These are phyloP conservation scores for Dione vanillae DNA, from an alignment of 2,888 invertebrate species.

Conservation along the genomic window DNA sequence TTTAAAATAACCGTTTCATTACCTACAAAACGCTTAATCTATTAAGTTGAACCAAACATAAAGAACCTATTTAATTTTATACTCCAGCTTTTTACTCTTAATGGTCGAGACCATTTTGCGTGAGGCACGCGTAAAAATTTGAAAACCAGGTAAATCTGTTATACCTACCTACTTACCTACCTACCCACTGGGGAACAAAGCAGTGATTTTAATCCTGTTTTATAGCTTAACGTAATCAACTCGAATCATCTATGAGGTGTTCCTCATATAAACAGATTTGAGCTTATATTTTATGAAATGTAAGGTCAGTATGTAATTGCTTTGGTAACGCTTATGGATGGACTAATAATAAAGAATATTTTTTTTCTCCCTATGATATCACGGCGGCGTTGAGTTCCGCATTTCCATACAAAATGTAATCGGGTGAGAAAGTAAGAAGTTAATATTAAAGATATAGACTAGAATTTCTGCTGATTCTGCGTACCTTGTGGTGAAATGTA, in stretches of 20 bases:
- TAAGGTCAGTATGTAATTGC: too few species aligned
- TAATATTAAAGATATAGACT: too few species aligned
- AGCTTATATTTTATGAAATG: not conserved
- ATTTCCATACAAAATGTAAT: too few species aligned
- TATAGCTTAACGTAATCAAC: slow-evolving; percentile 38
- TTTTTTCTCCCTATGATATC: too few species aligned
- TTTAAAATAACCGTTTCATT: too few species aligned
- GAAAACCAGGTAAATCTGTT: slow-evolving; percentile 36
- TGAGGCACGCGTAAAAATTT: slow-evolving; percentile 55
- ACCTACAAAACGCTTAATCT: slow-evolving; percentile 38
- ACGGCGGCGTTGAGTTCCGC: too few species aligned
- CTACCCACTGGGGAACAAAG: slow-evolving; percentile 35
- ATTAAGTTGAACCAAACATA: slow-evolving; percentile 41
- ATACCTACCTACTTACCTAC: not conserved
- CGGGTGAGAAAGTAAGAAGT: too few species aligned
- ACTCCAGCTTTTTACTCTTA: slow-evolving; percentile 55
- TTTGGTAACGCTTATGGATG: too few species aligned
- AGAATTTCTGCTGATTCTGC: too few species aligned
- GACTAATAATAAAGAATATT: too few species aligned
- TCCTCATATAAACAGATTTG: not conserved
- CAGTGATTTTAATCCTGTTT: slow-evolving; percentile 47
- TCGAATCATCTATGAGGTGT: slow-evolving; percentile 20
- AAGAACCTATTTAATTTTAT: slow-evolving; percentile 55
- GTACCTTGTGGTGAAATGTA: too few species aligned
- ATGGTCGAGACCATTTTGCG: slow-evolving; percentile 52